Evolutionary conservation across 2,113 vertebrate species (phyloP), one percentile per base, ranked within the genome.

Genomic region (Aegotheles bennettii): DNA sequence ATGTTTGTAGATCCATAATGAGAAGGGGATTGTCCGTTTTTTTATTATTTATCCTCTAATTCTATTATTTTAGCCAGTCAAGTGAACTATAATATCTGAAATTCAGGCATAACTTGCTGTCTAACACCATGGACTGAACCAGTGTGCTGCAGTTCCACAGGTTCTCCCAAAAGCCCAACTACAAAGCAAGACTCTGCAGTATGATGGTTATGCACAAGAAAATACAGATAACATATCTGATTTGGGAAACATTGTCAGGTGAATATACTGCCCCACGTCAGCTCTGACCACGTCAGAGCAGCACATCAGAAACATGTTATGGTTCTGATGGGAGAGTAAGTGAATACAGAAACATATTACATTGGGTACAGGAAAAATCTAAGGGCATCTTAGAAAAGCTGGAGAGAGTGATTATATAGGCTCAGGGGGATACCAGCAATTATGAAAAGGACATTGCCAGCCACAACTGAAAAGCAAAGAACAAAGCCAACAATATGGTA

Each of bases 401-500:
- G 95, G 92, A 87, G 59, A 89, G 70, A 93, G 70, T 90, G 87
- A 93, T 92, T 97, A 95, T 76, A 92, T 13, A 95, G 95, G 85
- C 88, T 95, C 13, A 35, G 77, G 76, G 11, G 90, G 67, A 87
- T 93, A 96, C 38, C 84, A 80, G 81, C 78, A 95, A 76, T 96
- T 94, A 94, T 31, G 92, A 83, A 93, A 91, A 91, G 95, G 93
- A 91, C 77, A 81, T 94, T 94, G 73, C 90, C 74, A 56, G 89
- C 85, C 94, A 95, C 71, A 83, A 95, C 84, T 86, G 94, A 96
- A 93, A 97, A 94, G 81, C 21, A 68, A 96, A 90, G 68, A 95
- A 96, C 89, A 97, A 97, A 96, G 93, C 90, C 95, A 95, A 97
- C 91, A 95, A 97, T 94, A 96, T 68, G 90, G 92, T 93, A 97